phyloP scores from a whole-genome alignment of 2,797 vertebrate species.

The Falco peregrinus region DNA sequence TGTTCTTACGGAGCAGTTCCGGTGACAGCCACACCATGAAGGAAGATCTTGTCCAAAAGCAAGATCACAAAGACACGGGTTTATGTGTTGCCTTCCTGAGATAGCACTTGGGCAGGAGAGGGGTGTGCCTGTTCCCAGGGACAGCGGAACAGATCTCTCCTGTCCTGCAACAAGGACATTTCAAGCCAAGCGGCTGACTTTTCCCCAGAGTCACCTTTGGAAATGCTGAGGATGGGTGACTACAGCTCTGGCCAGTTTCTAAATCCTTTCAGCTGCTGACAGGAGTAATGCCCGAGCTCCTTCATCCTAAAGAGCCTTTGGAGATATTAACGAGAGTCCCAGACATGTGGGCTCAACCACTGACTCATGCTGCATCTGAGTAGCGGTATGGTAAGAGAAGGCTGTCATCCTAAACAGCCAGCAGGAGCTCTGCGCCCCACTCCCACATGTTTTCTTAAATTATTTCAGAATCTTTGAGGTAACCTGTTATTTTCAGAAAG shows the following conservation, averaged over 20 bases:
- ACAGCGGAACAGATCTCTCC: not conserved
- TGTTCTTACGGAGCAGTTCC: not conserved
- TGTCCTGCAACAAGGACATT: not conserved
- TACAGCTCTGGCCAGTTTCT: not conserved
- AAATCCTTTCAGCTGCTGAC: not conserved
- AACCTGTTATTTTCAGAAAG: conserved; percentile 7
- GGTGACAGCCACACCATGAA: not conserved
- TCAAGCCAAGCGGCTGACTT: not conserved
- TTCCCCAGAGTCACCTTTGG: not conserved
- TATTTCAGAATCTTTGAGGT: conserved; percentile 21
- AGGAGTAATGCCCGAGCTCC: not conserved
- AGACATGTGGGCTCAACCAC: conserved; percentile 56
- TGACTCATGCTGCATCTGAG: conserved; percentile 64
- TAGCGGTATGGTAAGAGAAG: not conserved
- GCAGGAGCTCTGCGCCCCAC: conserved; percentile 37
- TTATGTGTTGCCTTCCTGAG: not conserved
- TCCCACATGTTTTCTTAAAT: conserved; percentile 57
- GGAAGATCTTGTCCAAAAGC: not conserved
- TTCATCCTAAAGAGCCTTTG: conserved; percentile 13
- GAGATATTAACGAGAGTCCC: conserved; percentile 34
- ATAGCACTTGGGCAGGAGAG: not conserved
- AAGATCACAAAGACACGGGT: rapidly evolving
- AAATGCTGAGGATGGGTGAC: not conserved
- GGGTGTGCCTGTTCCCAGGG: not conserved
- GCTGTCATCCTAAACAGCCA: conserved; percentile 12